Base-by-base conservation (phyloP, 2,888 invertebrate genomes). In the Eudemis profundana region DNA sequence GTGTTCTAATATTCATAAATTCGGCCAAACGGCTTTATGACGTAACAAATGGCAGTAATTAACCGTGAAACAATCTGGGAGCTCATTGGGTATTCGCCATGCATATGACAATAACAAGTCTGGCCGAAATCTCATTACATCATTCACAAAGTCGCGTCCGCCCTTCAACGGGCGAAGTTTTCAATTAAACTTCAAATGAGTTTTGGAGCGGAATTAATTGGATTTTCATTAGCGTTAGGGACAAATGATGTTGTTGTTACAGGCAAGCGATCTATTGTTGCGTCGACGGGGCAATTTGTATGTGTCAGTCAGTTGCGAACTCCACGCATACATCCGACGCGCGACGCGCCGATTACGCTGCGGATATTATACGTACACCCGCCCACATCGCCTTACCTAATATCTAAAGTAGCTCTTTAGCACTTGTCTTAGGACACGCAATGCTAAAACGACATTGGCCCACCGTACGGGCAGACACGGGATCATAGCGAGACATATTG, bases 141-240 rank as follows among this genome's bases (percentile, higher is more conserved):
- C 87, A 87, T 85, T 85, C 85, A 84, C 84, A 81, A 78, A 83
- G 78, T 81, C 83, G 80, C 76, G 79, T 75, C 78, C 78, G 77
- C 84, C 83, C 85, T 78, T 83, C 81, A 78, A 73, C 81, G 78
- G 75, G 76, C 79, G 76, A 85, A 90, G 87, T 89, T 91, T 91
- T 91, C 90, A 90, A 91, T 90, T 91, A 90, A 91, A 91, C 89
- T 91, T 90, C 84, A 80, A 90, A 90, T 89, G 90, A 90, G 90
- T 91, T 90, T 89, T 82, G 85, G 84, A 86, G 82, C 83, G 75
- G 83, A 88, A 90, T 91, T 91, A 91, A 91, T 91, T 89, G 89
- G 89, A 87, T 89, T 90, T 91, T 90, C 90, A 91, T 90, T 90
- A 91, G 88, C 84, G 87, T 84, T 87, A 82, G 86, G 86, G 82